phyloP scores from a whole-genome alignment of 2,113 vertebrate genomes.

The Salvelinus alpinus region DNA sequence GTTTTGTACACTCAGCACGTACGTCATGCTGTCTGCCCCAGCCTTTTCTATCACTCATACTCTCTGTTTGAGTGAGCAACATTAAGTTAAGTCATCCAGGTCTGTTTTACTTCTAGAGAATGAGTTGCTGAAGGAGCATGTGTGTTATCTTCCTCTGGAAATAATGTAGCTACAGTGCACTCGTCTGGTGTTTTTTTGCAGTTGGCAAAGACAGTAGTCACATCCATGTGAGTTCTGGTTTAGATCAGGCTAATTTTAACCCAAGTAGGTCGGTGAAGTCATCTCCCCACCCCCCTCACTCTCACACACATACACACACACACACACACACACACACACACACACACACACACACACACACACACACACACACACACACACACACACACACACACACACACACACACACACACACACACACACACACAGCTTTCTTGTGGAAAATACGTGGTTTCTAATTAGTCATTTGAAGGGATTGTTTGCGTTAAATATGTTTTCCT shows the following conservation, averaged over 20 bases:
- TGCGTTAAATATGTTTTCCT: constrained; percentile 22
- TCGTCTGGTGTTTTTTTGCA: neutral
- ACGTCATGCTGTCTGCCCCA: neutral
- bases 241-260: constrained; percentile 50
- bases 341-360: too few relatives aligned
- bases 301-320: neutral
- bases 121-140: neutral
- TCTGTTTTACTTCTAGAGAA: neutral
- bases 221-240: constrained; percentile 26
- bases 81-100: neutral
- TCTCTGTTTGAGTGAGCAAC: neutral
- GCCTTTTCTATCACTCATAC: neutral
- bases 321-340: neutral
- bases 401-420: neutral
- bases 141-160: neutral
- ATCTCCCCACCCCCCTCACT: neutral
- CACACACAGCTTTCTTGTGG: neutral
- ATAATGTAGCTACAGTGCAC: constrained; percentile 9
- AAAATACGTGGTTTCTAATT: constrained; percentile 32
- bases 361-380: neutral
- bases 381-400: neutral
- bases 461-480: constrained; percentile 35
- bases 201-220: constrained; percentile 29
- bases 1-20: neutral
- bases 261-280: constrained; percentile 48